Percentiles rank a stretch among this genome's conserved stretches.
Evolutionary conservation across 2,113 vertebrate genomes (phyloP).

Genomic region (Orientallactaga bullata): DNA sequence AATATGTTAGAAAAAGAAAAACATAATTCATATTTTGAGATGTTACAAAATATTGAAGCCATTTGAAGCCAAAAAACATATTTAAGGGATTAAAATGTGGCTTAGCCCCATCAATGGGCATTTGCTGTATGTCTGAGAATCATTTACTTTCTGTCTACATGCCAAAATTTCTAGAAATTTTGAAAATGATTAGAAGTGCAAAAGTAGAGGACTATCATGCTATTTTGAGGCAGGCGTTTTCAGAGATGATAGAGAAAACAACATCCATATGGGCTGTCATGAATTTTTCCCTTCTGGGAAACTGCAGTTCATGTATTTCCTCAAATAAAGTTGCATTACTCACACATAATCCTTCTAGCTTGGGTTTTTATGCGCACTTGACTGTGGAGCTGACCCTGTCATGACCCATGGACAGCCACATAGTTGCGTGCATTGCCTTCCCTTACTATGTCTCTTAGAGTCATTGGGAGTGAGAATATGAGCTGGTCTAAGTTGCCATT

Average conservation of each 20-base stretch:
- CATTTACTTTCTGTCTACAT: not conserved
- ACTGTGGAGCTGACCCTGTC: not conserved
- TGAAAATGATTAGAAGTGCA: not conserved
- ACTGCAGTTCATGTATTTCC: not conserved
- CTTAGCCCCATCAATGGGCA: not conserved
- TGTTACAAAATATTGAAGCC: not conserved
- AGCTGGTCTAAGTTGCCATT: not conserved
- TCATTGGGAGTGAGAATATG: not conserved
- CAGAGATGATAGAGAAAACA: not conserved
- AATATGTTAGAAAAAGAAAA: slow-evolving; percentile 2
- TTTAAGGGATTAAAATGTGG: not conserved
- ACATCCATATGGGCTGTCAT: not conserved
- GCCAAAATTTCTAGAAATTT: not conserved
- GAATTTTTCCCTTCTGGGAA: not conserved
- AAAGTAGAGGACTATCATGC: not conserved
- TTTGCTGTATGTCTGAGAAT: not conserved
- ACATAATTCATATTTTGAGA: not conserved
- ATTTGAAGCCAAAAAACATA: not conserved
- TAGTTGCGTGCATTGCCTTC: not conserved
- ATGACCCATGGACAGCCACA: not conserved
- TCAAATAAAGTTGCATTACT: not conserved
- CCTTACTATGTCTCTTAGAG: not conserved
- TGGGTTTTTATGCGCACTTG: not conserved
- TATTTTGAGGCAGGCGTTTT: not conserved
- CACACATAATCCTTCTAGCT: not conserved